These are phyloP conservation scores for Vultur gryphus DNA, from an alignment of 2,797 vertebrate genomes.

Conservation along the genomic window DNA sequence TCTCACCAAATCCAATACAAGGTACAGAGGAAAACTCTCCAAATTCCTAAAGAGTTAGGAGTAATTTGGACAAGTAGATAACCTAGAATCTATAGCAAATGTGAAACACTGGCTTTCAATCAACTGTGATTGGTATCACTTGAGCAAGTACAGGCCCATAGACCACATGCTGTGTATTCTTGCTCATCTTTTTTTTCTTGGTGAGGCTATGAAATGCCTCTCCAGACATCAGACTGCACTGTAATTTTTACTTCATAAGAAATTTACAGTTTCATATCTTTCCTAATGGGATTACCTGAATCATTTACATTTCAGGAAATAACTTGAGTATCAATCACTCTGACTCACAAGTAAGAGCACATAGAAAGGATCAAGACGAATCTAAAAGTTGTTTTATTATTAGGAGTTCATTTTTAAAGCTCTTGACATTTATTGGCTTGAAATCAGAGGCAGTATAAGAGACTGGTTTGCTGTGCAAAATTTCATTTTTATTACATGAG, in stretches of 20 bases:
- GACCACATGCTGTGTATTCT: neutral
- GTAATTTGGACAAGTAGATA: neutral
- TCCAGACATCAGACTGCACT: conserved; percentile 21
- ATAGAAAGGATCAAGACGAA: conserved; percentile 21
- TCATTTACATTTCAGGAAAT: conserved; percentile 65
- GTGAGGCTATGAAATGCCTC: neutral
- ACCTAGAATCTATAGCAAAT: neutral
- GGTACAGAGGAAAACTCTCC: neutral
- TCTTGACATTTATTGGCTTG: conserved; percentile 41
- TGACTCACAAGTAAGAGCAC: conserved; percentile 42
- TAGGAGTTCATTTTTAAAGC: conserved; percentile 63
- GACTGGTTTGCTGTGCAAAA: neutral
- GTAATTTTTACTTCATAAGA: conserved; percentile 66
- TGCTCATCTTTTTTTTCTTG: neutral
- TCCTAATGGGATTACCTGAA: conserved; percentile 60
- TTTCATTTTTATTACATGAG: conserved; percentile 28
- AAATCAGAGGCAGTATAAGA: conserved; percentile 19
- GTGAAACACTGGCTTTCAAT: neutral
- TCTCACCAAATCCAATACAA: neutral
- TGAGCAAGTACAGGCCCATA: neutral
- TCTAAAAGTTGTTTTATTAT: conserved; percentile 58
- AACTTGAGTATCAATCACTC: conserved; percentile 38
- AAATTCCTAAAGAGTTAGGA: neutral
- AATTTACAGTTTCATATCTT: conserved; percentile 61
- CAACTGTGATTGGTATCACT: neutral